These are phyloP conservation scores for Drosophila meridiana DNA, from an alignment of 2,888 invertebrate species.

Conservation along the genomic window DNA sequence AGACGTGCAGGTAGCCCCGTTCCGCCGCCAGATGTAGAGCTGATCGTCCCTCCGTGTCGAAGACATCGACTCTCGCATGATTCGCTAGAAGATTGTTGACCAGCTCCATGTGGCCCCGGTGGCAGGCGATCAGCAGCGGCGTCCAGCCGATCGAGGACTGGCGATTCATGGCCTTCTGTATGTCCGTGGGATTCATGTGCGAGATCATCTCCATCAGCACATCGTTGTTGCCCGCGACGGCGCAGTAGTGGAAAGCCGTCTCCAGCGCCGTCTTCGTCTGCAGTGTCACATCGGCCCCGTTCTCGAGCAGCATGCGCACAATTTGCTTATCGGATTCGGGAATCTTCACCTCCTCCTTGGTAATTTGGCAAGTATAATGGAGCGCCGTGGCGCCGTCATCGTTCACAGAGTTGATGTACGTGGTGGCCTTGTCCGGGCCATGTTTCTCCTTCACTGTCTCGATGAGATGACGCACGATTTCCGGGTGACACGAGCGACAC, in stretches of 20 bases:
- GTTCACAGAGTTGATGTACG: conserved; percentile 94
- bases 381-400: conserved; percentile 97
- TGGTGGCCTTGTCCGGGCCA: conserved; percentile 91
- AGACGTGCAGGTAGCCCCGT: conserved; percentile 95
- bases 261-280: conserved; percentile 95
- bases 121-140: conserved; percentile 97
- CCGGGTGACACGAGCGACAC: conserved; percentile 93
- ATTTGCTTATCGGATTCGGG: conserved; percentile 93
- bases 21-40: conserved; percentile 98
- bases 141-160: conserved; percentile 99
- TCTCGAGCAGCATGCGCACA: conserved; percentile 94
- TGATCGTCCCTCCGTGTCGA: conserved; percentile 97
- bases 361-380: conserved; percentile 97
- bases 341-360: conserved; percentile 91
- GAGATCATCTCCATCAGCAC: conserved; percentile 97
- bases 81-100: conserved; percentile 95
- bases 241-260: conserved; percentile 98
- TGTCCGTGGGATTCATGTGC: conserved; percentile 94
- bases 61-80: conserved; percentile 99
- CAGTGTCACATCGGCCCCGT: conserved; percentile 95
- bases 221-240: conserved; percentile 97
- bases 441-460: conserved; percentile 91
- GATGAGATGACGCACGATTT: conserved; percentile 94
- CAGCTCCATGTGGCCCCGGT: conserved; percentile 97
- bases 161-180: conserved; percentile 97